Percentiles rank a stretch among this genome's conserved stretches.
Conservation (phyloP, 2,113 vertebrate species). For the Mionectes macconnelli region DNA sequence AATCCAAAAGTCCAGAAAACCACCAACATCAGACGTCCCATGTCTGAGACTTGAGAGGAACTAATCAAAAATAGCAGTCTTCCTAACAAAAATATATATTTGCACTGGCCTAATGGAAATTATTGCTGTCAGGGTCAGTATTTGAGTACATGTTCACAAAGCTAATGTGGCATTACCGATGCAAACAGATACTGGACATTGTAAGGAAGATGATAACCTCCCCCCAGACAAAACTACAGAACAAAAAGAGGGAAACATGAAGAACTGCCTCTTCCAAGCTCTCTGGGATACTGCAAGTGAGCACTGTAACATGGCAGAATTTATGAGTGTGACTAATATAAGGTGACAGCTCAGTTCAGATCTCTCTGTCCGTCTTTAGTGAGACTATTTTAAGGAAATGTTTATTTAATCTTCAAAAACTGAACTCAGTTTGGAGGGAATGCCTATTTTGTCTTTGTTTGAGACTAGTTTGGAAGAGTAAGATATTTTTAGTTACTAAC, state of each 20-base stretch:
- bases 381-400: slow-evolving; percentile 72
- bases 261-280: slow-evolving; percentile 16
- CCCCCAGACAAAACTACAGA: background rate
- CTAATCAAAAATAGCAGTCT: background rate
- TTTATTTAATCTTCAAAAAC: slow-evolving; percentile 70
- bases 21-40: background rate
- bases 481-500: slow-evolving; percentile 44
- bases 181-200: background rate
- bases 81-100: background rate
- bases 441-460: slow-evolving; percentile 41
- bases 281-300: slow-evolving; percentile 53
- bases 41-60: background rate
- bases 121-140: background rate
- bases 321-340: slow-evolving; percentile 74
- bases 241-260: slow-evolving; percentile 2
- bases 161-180: background rate
- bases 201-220: background rate
- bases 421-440: slow-evolving; percentile 34
- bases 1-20: slow-evolving; percentile 20
- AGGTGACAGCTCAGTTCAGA: slow-evolving; percentile 75
- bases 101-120: background rate
- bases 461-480: slow-evolving; percentile 55
- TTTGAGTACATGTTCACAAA: background rate
- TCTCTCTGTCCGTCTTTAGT: slow-evolving; percentile 60
- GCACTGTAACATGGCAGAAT: slow-evolving; percentile 47